Evolutionary conservation across 2,113 vertebrate species (phyloP).

Genomic region (Salvator merianae): DNA sequence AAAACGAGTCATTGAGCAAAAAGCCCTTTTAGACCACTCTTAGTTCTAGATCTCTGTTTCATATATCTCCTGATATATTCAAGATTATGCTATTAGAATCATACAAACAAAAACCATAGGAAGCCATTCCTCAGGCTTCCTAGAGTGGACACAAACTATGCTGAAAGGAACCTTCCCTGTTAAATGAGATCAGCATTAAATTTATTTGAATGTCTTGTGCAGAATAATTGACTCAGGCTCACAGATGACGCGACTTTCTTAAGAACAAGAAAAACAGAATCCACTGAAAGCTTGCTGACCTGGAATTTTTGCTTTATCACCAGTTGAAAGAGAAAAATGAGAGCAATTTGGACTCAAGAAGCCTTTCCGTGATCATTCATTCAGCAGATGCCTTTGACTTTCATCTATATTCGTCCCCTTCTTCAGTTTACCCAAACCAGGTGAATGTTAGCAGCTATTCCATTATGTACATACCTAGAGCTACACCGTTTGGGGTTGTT

Average conservation of each 20-base stretch:
- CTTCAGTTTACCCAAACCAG: neutral
- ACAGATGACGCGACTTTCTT: neutral
- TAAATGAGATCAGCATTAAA: constrained; percentile 26
- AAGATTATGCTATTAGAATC: neutral
- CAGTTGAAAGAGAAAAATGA: constrained; percentile 5
- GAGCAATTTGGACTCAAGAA: neutral
- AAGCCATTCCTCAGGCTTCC: neutral
- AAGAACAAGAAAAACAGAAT: neutral
- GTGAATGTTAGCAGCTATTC: neutral
- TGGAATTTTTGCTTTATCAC: neutral
- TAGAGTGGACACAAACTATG: neutral
- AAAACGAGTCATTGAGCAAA: neutral
- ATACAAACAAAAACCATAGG: too few relatives aligned
- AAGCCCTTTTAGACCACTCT: neutral
- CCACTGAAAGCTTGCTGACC: constrained; percentile 25
- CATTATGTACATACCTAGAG: neutral
- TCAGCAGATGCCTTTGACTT: neutral
- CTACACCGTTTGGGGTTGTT: neutral
- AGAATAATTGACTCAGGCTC: neutral
- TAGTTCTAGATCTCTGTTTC: neutral
- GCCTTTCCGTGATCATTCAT: neutral
- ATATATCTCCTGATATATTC: neutral
- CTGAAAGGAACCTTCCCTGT: neutral
- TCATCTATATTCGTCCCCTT: neutral
- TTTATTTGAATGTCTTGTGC: accelerated